Percentiles rank a stretch among this genome's conserved stretches.
phyloP scores from a whole-genome alignment of 2,113 vertebrate species.

The Struthio camelus region DNA sequence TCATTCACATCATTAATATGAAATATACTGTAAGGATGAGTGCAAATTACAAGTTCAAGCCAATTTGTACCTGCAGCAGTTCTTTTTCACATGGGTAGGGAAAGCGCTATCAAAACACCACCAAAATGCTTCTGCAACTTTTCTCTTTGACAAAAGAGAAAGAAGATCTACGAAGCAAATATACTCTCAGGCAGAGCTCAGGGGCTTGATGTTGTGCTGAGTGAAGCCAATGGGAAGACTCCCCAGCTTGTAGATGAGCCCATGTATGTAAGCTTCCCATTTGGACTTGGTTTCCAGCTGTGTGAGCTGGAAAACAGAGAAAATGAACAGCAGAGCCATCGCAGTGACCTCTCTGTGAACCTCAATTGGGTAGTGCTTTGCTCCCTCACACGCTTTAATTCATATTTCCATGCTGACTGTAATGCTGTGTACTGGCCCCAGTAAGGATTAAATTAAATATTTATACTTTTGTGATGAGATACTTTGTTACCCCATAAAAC shows the following conservation, averaged over 20 bases:
- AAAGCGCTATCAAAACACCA: not conserved
- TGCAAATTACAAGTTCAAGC: slow-evolving; percentile 50
- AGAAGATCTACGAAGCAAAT: not conserved
- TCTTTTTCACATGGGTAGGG: slow-evolving; percentile 1
- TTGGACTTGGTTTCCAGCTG: not conserved
- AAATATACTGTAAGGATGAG: slow-evolving; percentile 35
- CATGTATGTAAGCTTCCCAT: not conserved
- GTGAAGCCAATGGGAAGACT: not conserved
- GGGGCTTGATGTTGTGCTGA: not conserved
- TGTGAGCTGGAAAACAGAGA: not conserved
- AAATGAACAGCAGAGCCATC: slow-evolving; percentile 9
- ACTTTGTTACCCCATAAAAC: slow-evolving; percentile 63
- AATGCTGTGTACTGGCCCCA: slow-evolving; percentile 45
- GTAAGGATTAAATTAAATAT: slow-evolving; percentile 70
- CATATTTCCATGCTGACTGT: slow-evolving; percentile 34
- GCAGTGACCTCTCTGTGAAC: not conserved
- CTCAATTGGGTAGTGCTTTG: not conserved
- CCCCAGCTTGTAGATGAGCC: not conserved
- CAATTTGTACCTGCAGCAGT: slow-evolving; percentile 36
- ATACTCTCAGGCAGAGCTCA: not conserved
- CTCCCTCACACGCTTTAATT: slow-evolving; percentile 27
- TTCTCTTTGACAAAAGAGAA: not conserved
- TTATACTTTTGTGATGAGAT: slow-evolving; percentile 70
- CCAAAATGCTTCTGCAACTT: not conserved
- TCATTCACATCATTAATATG: slow-evolving; percentile 30